A percentile compares a stretch with the other conserved stretches of the same genome.
Evolutionary conservation across 2,797 vertebrate species (phyloP).

Genomic region (Myotis myotis): DNA sequence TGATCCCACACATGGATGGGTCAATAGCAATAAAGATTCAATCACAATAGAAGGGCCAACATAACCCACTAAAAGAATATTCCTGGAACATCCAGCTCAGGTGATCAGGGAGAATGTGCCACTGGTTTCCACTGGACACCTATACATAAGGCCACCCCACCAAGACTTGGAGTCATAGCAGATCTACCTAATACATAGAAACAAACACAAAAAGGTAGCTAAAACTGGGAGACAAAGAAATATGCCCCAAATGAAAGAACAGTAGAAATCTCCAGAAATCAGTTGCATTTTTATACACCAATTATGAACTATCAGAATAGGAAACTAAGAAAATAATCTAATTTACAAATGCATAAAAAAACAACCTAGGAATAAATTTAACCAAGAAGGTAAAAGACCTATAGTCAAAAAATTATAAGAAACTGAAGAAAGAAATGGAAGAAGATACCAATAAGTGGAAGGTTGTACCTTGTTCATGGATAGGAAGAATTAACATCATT

Average conservation of each 20-base stretch:
- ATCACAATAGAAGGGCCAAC: neutral
- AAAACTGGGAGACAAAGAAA: neutral
- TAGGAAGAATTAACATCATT: neutral
- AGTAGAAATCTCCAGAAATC: neutral
- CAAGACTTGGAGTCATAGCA: neutral
- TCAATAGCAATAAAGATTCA: neutral
- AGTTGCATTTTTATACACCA: neutral
- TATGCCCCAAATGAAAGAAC: neutral
- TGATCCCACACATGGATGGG: neutral
- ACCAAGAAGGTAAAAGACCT: neutral
- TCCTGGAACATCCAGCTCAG: neutral
- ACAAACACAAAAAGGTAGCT: neutral
- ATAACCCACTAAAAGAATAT: neutral
- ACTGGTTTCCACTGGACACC: neutral
- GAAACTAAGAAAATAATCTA: neutral
- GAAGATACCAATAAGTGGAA: neutral
- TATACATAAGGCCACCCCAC: neutral
- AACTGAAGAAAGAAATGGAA: neutral
- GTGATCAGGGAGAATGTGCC: neutral
- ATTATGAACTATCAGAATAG: neutral
- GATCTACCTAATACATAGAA: neutral
- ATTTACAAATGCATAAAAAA: neutral
- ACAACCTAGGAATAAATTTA: neutral
- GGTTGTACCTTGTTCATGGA: neutral
- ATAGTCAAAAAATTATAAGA: neutral